A percentile compares a stretch with the other conserved stretches of the same genome.
Evolutionary conservation across 2,888 invertebrate genomes (phyloP).

Genomic region (Bimastos eiseni): DNA sequence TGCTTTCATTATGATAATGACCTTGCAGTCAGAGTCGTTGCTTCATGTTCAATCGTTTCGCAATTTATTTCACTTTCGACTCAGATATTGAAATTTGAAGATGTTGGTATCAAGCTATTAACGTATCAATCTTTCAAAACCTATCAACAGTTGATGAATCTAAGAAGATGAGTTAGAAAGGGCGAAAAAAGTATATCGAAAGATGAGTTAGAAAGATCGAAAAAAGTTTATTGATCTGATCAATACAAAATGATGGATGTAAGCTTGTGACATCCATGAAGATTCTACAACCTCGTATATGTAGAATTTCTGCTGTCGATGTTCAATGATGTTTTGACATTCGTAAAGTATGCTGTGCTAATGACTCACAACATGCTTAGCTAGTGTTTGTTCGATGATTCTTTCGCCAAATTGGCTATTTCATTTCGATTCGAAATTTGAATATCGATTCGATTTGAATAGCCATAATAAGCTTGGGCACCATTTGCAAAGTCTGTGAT

Average conservation of each 20-base stretch:
- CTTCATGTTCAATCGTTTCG: neutral
- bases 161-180: neutral
- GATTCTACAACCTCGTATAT: neutral
- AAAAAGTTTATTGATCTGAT: neutral
- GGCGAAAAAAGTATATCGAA: neutral
- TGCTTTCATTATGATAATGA: neutral
- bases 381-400: neutral
- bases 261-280: neutral
- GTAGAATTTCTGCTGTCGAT: neutral
- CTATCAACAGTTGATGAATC: neutral
- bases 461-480: neutral
- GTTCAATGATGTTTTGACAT: neutral
- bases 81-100: neutral
- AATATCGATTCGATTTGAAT: too few species aligned
- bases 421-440: neutral
- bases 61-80: neutral
- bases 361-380: neutral
- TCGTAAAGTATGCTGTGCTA: neutral
- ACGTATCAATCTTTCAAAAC: neutral
- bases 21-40: neutral
- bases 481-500: constrained; percentile 6
- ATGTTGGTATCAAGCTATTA: neutral
- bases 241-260: neutral
- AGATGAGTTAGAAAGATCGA: neutral
- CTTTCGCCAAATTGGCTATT: neutral